Conservation (phyloP, 1,140 invertebrate genomes). For the Portunus trituberculatus region DNA sequence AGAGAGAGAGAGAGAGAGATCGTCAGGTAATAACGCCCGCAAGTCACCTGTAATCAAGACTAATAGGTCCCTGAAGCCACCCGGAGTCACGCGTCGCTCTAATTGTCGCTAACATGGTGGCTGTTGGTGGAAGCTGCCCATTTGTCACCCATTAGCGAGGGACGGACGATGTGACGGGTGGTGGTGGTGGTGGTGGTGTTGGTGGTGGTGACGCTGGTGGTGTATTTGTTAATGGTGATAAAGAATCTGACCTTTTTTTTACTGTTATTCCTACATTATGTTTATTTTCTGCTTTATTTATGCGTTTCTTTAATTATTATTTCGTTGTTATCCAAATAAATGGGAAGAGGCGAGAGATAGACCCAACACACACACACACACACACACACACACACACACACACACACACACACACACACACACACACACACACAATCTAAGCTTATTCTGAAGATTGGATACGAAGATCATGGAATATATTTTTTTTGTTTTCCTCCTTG, state of each 20-base stretch:
- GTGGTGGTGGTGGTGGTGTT: too few species aligned
- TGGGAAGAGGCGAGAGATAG: too few species aligned
- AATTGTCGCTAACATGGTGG: background rate
- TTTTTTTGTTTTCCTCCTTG: too few species aligned
- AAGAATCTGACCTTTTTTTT: too few species aligned
- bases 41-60: background rate
- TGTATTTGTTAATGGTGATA: too few species aligned
- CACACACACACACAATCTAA: conserved; percentile 45
- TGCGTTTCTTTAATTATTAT: too few species aligned
- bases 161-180: background rate
- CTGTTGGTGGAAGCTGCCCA: background rate
- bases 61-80: background rate
- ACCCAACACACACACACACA: background rate
- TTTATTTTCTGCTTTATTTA: too few species aligned
- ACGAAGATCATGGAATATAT: too few species aligned
- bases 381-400: conserved; percentile 29
- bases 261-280: too few species aligned
- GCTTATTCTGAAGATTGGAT: background rate
- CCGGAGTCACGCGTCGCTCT: background rate
- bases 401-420: conserved; percentile 44
- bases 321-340: background rate
- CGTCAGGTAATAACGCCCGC: background rate
- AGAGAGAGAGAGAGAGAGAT: conserved; percentile 5
- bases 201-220: background rate
- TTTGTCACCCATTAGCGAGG: background rate